Evolutionary conservation across 2,113 vertebrate genomes (phyloP).

Genomic region (Psilopsiagon aurifrons): DNA sequence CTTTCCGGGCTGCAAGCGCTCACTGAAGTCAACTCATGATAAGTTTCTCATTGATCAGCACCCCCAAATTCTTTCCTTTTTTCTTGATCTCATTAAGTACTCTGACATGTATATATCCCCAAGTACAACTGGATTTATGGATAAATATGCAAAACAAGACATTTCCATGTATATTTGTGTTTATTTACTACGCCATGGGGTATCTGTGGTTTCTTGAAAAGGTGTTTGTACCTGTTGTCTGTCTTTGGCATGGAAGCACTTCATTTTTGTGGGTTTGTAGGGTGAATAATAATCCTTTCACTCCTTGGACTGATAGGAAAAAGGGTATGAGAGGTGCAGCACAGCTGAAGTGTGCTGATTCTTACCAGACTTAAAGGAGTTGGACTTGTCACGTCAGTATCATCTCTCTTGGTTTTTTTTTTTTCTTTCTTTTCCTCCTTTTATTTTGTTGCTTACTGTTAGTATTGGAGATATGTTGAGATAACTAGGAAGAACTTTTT

Average conservation of each 20-base stretch:
- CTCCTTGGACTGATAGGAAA: neutral
- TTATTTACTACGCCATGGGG: neutral
- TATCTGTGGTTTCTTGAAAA: neutral
- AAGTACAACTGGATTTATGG: neutral
- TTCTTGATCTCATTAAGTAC: neutral
- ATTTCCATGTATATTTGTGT: neutral
- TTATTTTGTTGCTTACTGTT: neutral
- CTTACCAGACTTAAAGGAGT: neutral
- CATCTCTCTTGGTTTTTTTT: neutral
- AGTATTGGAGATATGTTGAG: neutral
- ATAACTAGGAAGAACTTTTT: neutral
- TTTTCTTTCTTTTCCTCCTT: neutral
- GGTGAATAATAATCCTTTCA: neutral
- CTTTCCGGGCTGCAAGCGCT: neutral
- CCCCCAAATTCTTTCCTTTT: neutral
- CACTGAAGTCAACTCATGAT: neutral
- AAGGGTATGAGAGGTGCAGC: neutral
- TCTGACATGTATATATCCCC: neutral
- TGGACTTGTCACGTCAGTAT: neutral
- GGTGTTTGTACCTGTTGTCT: neutral
- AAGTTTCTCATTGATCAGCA: neutral
- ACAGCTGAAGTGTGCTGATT: neutral
- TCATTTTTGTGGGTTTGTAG: neutral
- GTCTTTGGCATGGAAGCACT: neutral
- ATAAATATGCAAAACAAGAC: neutral